Base-by-base conservation (phyloP, 2,888 invertebrate species). In the Polia nebulosa region DNA sequence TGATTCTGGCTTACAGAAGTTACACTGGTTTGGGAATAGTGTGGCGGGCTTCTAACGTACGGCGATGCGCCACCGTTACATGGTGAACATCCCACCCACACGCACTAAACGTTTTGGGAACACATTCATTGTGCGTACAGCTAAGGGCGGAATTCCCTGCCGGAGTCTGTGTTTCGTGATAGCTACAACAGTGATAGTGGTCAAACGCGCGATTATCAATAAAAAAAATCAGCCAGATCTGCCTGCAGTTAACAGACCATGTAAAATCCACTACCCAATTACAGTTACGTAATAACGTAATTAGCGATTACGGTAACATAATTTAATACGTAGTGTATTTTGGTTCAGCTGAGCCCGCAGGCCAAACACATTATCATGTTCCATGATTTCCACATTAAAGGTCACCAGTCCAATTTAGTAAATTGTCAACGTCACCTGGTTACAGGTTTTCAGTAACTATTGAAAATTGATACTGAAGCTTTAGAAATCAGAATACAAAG, bases 351-450 rank as follows among this genome's bases (percentile, higher is more conserved):
- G 34, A 20, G 44, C 49, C 74, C 64, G n/a, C 20, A 27, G 61
- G 72, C 72, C 22, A 44, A 45, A 27, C 34, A 61, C 20, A 58
- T 62, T 53, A 74, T 74, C 29, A 44, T 39, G 57, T 52, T 41
- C 6, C 56, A 52, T 41, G 47, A 25, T 25, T 44, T 47, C 47
- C 62, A 72, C 53, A 44, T 39, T 11, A 72, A 74, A 78, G 73
- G 72, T 72, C 74, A 49, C 44, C 53, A 34, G 72, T 27, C 49
- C 58, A 63, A 74, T 78, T 63, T 39, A 49, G 29, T 39, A 15
- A 45, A 39, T 68, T 56, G 36, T 58, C 17, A 59, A 64, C 64
- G 58, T 59, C 58, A 72, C 64, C 61, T 34, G 45, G 36, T 49
- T 55, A 72, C 53, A 32, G 32, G 53, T 78, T 55, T 53, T 32